These are phyloP conservation scores for Stomatorhinus walkeri DNA, from an alignment of 2,797 vertebrate species.

Conservation along the genomic window DNA sequence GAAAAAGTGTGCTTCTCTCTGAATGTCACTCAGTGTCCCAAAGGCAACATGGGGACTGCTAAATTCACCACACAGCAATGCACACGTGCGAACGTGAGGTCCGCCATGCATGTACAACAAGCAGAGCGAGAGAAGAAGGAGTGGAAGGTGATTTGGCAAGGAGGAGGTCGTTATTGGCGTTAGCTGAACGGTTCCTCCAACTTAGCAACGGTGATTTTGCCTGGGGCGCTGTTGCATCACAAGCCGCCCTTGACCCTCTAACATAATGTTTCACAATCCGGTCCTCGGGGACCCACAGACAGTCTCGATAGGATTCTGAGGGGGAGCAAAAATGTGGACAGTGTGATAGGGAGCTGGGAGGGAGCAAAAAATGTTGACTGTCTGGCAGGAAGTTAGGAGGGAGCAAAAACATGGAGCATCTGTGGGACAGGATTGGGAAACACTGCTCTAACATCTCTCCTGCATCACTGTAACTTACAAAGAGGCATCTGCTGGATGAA, in stretches of 20 bases:
- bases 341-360: not conserved
- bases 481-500: not conserved
- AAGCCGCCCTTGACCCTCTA: not conserved
- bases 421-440: not conserved
- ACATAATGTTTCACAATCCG: not conserved
- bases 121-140: not conserved
- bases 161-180: not conserved
- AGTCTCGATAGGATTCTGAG: not conserved
- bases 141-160: not conserved
- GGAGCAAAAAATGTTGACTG: not conserved
- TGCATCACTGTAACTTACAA: not conserved
- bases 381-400: not conserved
- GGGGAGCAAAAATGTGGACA: not conserved
- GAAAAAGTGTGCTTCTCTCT: not conserved
- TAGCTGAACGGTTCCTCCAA: not conserved
- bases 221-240: slow-evolving; percentile 10
- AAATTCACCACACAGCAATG: not conserved
- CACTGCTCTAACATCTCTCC: not conserved
- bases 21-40: not conserved
- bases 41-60: not conserved
- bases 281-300: not conserved
- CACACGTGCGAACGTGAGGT: not conserved
- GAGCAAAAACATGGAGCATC: not conserved
- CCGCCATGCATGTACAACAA: not conserved
- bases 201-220: not conserved